Base-by-base conservation (phyloP, 2,113 vertebrate species). In the Amia ocellicauda region DNA sequence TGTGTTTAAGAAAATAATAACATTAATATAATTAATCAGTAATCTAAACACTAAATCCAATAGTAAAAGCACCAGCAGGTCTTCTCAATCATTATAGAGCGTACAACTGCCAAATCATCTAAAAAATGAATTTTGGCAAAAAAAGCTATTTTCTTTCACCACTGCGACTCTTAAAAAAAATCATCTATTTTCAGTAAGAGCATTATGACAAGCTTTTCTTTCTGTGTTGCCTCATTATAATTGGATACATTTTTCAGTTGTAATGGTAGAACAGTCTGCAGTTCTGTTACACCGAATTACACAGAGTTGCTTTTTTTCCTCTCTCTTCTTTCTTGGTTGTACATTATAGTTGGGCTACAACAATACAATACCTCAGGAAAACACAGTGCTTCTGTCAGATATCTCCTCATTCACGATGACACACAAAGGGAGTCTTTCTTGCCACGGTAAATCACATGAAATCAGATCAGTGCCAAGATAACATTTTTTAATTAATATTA, bases 101-200 rank as follows among this genome's bases (percentile, higher is more conserved):
- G 4, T 47, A 17, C 45, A 47, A n/a, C n/a, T 47, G 45, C 45
- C 45, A 47, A 47, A 47, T 47, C 13, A 47, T 4, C n/a, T 47
- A 47, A 47, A 22, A 58, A 24, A 41, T 4, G 16, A 36, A 10
- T 14, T 58, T 36, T 36, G 31, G 20, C 31, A 36, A 57, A 36
- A 55, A 31, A 56, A 64, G 62, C 62, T 55, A 64, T 64, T 64
- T 64, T 64, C 62, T 55, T 64, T 55, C 52, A 55, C 51, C 36
- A 31, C 62, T 56, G 52, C 27, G 51, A 31, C 52, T 56, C 50
- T 43, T 40, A 64, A 64, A 64, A 53, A 36, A 53, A 40, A 49
- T 62, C 49, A 62, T 62, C 40, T 55, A 55, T 55, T 55, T 64
- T 55, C 36, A 64, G 16, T 42, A 40, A 40, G 23, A 43, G 52